Percentiles rank a stretch among this genome's conserved stretches.
Conservation (phyloP, 2,888 invertebrate genomes). For the Buathra laborator region DNA sequence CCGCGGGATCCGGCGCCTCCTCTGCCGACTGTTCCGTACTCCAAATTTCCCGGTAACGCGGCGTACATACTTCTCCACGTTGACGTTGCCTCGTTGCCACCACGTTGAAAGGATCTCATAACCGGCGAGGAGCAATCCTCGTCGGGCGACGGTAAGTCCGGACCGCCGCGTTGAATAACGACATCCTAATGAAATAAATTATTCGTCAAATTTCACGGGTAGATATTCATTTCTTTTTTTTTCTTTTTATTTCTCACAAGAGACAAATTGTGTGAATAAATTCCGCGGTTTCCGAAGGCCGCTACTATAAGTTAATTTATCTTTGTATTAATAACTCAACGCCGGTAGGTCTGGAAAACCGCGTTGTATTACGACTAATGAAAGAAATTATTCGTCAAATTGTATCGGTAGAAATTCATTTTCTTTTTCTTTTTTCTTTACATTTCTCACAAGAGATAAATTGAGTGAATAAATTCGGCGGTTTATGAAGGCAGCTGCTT, state of each 20-base stretch:
- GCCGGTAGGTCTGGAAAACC: too few species aligned
- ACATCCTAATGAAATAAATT: slow-evolving; percentile 78
- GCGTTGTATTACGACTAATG: too few species aligned
- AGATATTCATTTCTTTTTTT: not conserved
- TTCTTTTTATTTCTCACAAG: not conserved
- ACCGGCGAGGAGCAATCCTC: slow-evolving; percentile 84
- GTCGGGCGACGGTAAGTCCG: slow-evolving; percentile 83
- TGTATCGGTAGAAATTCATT: not conserved
- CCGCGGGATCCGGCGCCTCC: slow-evolving; percentile 88
- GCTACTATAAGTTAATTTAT: too few species aligned
- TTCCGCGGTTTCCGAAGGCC: not conserved
- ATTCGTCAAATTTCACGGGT: not conserved
- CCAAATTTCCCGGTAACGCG: slow-evolving; percentile 80
- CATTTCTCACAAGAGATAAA: not conserved
- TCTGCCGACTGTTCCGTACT: slow-evolving; percentile 85
- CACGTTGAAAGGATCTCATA: slow-evolving; percentile 82
- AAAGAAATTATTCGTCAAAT: not conserved
- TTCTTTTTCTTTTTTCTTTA: not conserved
- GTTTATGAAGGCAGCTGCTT: not conserved
- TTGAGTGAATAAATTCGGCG: not conserved
- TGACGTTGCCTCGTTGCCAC: slow-evolving; percentile 69
- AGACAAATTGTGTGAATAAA: not conserved
- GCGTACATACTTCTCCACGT: slow-evolving; percentile 84
- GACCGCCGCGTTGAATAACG: slow-evolving; percentile 82
- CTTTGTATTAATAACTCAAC: too few species aligned